These are phyloP conservation scores for Arbacia lixula DNA, from an alignment of 53 echinoderm and acorn worm genomes.

Conservation along the genomic window DNA sequence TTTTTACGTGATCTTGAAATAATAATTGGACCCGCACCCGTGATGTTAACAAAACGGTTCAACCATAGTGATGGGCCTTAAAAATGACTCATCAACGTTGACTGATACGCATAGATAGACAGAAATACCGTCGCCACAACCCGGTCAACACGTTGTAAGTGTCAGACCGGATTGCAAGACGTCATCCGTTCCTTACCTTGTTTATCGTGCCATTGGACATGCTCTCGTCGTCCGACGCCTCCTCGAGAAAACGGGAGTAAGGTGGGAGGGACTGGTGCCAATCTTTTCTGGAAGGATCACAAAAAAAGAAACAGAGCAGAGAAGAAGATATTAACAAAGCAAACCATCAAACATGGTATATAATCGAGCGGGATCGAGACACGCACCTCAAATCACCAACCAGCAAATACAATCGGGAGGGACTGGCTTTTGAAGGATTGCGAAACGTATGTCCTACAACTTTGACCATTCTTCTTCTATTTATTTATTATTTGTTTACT, in stretches of 20 bases:
- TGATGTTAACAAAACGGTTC: not conserved
- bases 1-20: not conserved
- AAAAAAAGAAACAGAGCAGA: not conserved
- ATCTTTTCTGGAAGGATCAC: conserved; percentile 4
- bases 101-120: too few relatives aligned
- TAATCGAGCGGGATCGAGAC: too few relatives aligned
- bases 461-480: too few relatives aligned
- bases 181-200: not conserved
- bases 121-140: not conserved
- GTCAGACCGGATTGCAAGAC: not conserved
- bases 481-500: too few relatives aligned
- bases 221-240: not conserved
- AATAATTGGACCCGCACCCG: too few relatives aligned
- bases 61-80: too few relatives aligned
- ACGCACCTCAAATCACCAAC: too few relatives aligned
- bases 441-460: too few relatives aligned
- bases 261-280: conserved; percentile 46
- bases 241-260: conserved; percentile 23
- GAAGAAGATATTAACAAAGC: not conserved
- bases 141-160: not conserved
- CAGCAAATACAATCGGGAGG: too few relatives aligned
- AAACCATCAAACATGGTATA: not conserved
- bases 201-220: not conserved
- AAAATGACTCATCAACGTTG: too few relatives aligned
- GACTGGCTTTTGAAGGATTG: too few relatives aligned